Evolutionary conservation across 1,140 invertebrate genomes (phyloP).

Genomic region (Hycleus cichorii): DNA sequence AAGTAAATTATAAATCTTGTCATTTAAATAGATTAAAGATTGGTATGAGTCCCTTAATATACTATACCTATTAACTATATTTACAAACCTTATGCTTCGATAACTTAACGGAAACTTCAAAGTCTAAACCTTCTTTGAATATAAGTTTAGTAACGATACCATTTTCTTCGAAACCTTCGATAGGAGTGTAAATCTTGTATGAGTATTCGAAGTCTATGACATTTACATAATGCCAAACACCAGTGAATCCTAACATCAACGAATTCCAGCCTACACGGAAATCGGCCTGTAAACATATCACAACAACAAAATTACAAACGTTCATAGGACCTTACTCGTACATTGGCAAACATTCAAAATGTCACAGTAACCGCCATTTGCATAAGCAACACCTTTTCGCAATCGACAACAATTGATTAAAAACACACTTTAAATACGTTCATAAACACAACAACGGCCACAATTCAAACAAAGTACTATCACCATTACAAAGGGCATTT

Average conservation of each 20-base stretch:
- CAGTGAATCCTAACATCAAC: slow-evolving; percentile 65
- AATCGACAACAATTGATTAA: too few species aligned
- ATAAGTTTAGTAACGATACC: slow-evolving; percentile 64
- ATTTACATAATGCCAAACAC: slow-evolving; percentile 64
- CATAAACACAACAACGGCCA: not conserved
- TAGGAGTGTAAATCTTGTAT: slow-evolving; percentile 66
- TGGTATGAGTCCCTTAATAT: slow-evolving; percentile 5
- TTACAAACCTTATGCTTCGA: slow-evolving; percentile 54
- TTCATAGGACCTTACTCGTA: too few species aligned
- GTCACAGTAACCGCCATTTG: too few species aligned
- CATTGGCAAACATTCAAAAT: too few species aligned
- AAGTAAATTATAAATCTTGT: slow-evolving; percentile 25
- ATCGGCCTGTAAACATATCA: slow-evolving; percentile 38
- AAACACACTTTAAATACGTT: not conserved
- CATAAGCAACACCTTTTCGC: too few species aligned
- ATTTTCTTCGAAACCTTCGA: slow-evolving; percentile 65
- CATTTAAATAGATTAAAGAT: slow-evolving; percentile 14
- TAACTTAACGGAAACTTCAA: slow-evolving; percentile 58
- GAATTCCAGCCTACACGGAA: slow-evolving; percentile 65
- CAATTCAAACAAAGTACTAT: not conserved
- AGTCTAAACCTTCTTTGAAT: slow-evolving; percentile 53
- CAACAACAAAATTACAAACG: too few species aligned
- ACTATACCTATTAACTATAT: slow-evolving; percentile 5
- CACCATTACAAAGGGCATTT: too few species aligned
- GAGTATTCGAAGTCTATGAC: slow-evolving; percentile 66